Percentiles rank a stretch among this genome's conserved stretches.
Evolutionary conservation across 2,113 vertebrate genomes (phyloP).

Genomic region (Proterorhinus semilunaris): DNA sequence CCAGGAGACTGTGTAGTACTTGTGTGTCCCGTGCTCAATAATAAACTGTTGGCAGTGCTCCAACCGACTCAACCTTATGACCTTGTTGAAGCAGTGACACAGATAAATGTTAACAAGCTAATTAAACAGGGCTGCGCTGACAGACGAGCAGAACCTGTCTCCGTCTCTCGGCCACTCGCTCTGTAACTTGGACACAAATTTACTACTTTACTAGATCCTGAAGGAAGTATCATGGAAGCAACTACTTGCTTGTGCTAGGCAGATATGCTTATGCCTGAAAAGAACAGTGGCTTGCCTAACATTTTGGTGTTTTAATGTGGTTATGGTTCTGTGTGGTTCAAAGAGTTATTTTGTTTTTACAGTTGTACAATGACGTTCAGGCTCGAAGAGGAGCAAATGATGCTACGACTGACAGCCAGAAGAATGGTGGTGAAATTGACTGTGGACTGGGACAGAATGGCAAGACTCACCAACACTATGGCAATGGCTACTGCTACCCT

Average conservation of each 20-base stretch:
- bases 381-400: constrained; percentile 84
- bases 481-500: constrained; percentile 43
- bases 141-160: constrained; percentile 31
- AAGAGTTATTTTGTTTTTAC: constrained; percentile 38
- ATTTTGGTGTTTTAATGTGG: constrained; percentile 18
- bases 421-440: constrained; percentile 63
- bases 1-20: constrained; percentile 24
- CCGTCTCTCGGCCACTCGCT: constrained; percentile 4
- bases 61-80: constrained; percentile 32
- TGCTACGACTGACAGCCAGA: constrained; percentile 55
- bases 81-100: constrained; percentile 51
- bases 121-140: constrained; percentile 59
- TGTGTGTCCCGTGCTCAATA: constrained; percentile 21
- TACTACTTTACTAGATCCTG: constrained; percentile 59
- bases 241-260: constrained; percentile 18
- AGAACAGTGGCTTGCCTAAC: constrained; percentile 35
- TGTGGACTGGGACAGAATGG: constrained; percentile 65
- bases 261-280: constrained; percentile 17
- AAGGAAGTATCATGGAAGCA: constrained; percentile 27
- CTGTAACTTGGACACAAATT: constrained; percentile 16
- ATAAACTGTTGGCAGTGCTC: constrained; percentile 49
- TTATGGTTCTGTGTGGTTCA: too few species aligned
- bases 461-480: constrained; percentile 44
- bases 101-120: constrained; percentile 72
- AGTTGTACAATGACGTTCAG: constrained; percentile 95